These are phyloP conservation scores for Cheracebus regulus DNA, from an alignment of 2,797 vertebrate genomes.

Conservation along the genomic window DNA sequence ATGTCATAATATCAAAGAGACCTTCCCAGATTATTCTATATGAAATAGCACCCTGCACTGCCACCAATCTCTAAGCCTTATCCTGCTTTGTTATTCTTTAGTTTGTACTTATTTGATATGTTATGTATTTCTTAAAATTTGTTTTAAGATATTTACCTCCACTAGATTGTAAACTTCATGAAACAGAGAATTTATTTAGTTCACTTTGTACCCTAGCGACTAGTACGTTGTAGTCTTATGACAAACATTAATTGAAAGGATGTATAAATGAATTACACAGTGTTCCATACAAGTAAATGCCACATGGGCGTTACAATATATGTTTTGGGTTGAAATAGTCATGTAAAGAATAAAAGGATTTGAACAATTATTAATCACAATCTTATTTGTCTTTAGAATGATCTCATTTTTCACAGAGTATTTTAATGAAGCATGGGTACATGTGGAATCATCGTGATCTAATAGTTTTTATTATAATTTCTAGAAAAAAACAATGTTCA, in stretches of 20 bases:
- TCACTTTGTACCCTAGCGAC: background rate
- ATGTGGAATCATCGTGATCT: background rate
- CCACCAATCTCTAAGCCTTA: background rate
- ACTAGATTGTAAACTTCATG: background rate
- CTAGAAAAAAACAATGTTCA: background rate
- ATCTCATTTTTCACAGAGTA: background rate
- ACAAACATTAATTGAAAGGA: background rate
- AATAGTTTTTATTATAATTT: background rate
- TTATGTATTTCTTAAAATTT: background rate
- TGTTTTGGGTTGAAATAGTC: background rate
- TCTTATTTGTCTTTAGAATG: background rate
- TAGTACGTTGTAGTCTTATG: background rate
- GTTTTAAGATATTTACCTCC: background rate
- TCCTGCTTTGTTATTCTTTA: background rate
- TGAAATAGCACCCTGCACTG: background rate
- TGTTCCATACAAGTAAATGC: background rate
- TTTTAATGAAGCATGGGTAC: background rate
- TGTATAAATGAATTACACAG: background rate
- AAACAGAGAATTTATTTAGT: background rate
- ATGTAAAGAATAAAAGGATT: background rate
- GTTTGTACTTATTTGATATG: background rate
- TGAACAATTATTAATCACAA: background rate
- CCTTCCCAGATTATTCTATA: background rate
- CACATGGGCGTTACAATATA: background rate
- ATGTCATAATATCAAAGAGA: background rate